Conservation (phyloP, 2,888 invertebrate genomes). For the Apotomis capreana region DNA sequence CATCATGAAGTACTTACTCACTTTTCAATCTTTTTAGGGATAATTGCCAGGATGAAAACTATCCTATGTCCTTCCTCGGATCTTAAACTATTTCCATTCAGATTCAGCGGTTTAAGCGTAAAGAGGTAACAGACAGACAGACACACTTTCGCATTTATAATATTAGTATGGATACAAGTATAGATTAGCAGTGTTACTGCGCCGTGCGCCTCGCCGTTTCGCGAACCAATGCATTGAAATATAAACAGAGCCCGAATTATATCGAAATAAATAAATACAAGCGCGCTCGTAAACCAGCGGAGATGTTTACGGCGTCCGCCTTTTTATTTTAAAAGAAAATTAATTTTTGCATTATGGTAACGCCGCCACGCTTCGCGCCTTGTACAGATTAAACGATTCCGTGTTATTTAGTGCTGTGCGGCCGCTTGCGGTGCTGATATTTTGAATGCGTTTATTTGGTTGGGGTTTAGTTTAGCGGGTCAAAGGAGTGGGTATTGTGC, state of each 20-base stretch:
- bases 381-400: conserved; percentile 63
- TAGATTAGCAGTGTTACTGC: conserved; percentile 33
- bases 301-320: conserved; percentile 61
- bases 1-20: too few species aligned
- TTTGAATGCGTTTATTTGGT: conserved; percentile 41
- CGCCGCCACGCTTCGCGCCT: conserved; percentile 45
- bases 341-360: conserved; percentile 63
- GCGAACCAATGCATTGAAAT: conserved; percentile 52
- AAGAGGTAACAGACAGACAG: too few species aligned
- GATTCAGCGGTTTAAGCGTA: too few species aligned
- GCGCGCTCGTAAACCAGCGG: conserved; percentile 61
- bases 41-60: too few species aligned
- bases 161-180: not conserved
- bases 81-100: too few species aligned
- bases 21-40: too few species aligned
- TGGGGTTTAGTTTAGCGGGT: conserved; percentile 10
- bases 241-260: conserved; percentile 59
- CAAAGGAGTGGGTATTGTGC: not conserved
- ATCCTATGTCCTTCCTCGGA: too few species aligned
- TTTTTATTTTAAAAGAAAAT: conserved; percentile 57
- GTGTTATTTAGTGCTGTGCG: conserved; percentile 54
- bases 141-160: too few species aligned
- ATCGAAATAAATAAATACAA: conserved; percentile 67
- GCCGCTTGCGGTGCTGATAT: conserved; percentile 46
- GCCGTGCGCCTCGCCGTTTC: conserved; percentile 37